Base-by-base conservation (phyloP, 2,113 vertebrate genomes). In the Chlamydotis undulata region DNA sequence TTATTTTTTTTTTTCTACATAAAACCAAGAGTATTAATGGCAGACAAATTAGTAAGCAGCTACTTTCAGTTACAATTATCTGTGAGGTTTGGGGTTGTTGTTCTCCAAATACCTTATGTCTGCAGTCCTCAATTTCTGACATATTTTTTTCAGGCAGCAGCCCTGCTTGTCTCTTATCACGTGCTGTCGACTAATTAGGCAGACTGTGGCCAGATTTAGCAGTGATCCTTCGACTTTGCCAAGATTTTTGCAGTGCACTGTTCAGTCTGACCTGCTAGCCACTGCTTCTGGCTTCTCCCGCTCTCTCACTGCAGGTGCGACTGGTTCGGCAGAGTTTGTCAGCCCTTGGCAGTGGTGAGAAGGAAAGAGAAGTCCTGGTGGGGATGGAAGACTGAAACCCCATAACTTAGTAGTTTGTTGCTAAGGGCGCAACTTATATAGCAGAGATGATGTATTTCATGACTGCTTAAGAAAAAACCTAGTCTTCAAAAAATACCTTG, bases 241-340 rank as follows among this genome's bases (percentile, higher is more conserved):
- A 45, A 53, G 55, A 24, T 6, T 56, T 88, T 31, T 61, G 26
- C 49, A 35, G 41, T 6, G 19, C 28, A 0, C 21, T 29, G 2
- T 37, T 86, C 68, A 77, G 3, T 47, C 60, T 67, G 60, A 28
- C 39, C 37, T 41, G 10, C 26, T 17, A 1, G 14, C 43, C 19
- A 2, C 33, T 41, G 64, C 69, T 81, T 13, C 63, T 33, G 57
- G 4, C 63, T 69, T 53, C 80, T 76, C 39, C 25, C 10, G n/a
- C 33, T 22, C 50, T 15, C 43, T 39, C 9, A 6, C 16, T 23
- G 23, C 37, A 21, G 1, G 3, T 4, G 3, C 1, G 0, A 2
- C 28, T 45, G n/a, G 3, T 56, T 63, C 63, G 87, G 55, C 43
- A 80, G 47, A 53, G 7, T 52, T 71, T 81, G 50, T 43, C 65